These are phyloP conservation scores for Apocrypta bakeri DNA, from an alignment of 1,140 invertebrate genomes.

Conservation along the genomic window DNA sequence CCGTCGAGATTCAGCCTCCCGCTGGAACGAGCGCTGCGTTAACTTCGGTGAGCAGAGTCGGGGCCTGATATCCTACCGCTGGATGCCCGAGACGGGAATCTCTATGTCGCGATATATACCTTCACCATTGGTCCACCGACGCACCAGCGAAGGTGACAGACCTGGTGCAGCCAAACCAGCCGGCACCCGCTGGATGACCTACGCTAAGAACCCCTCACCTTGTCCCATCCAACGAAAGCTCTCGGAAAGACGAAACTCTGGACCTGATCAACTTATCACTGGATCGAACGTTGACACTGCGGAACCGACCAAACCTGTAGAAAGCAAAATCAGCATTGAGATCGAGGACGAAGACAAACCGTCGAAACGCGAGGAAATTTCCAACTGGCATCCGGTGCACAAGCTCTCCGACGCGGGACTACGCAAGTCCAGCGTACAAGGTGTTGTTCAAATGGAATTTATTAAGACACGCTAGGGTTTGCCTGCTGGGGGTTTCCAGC, in stretches of 20 bases:
- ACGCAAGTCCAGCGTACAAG: not conserved
- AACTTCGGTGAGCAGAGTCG: conserved; percentile 29
- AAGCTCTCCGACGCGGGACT: conserved; percentile 46
- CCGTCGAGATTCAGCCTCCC: conserved; percentile 26
- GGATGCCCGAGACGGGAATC: conserved; percentile 57
- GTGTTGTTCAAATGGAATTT: conserved; percentile 29
- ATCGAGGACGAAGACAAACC: not conserved
- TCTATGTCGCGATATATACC: conserved; percentile 54
- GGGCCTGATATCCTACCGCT: conserved; percentile 47
- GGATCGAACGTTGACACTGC: not conserved
- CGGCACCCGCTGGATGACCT: conserved; percentile 59
- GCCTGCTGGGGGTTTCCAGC: not conserved
- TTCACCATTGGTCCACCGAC: conserved; percentile 49
- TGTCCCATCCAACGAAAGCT: conserved; percentile 49
- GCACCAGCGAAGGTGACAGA: conserved; percentile 54
- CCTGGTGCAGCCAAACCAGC: conserved; percentile 11
- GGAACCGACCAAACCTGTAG: not conserved
- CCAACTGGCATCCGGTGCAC: conserved; percentile 53
- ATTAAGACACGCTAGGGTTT: conserved; percentile 3
- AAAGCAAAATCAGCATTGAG: conserved; percentile 17
- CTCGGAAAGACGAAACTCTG: conserved; percentile 43
- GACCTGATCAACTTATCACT: conserved; percentile 1
- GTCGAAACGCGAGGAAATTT: not conserved
- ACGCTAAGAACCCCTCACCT: conserved; percentile 57
- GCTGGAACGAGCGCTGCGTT: conserved; percentile 46